These are phyloP conservation scores for Heliconius melpomene DNA, from an alignment of 1,140 invertebrate species.

Conservation along the genomic window DNA sequence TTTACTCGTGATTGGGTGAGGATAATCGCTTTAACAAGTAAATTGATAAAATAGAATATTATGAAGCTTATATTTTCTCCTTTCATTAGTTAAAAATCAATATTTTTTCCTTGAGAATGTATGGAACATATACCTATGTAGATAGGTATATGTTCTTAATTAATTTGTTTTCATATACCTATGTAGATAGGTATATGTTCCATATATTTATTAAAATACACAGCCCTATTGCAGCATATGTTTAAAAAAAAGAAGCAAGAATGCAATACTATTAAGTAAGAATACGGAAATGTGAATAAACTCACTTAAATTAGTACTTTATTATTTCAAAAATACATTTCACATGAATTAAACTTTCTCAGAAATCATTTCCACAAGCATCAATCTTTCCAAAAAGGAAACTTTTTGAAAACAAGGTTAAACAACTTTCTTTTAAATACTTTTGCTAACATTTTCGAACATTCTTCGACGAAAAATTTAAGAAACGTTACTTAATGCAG, in stretches of 20 bases:
- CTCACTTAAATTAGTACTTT: background rate
- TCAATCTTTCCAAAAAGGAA: conserved; percentile 66
- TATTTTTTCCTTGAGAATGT: too few relatives aligned
- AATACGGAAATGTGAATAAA: background rate
- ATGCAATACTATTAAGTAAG: too few relatives aligned
- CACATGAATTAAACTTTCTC: conserved; percentile 46
- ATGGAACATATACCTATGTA: too few relatives aligned
- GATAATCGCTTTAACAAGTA: background rate
- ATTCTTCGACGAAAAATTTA: conserved; percentile 56
- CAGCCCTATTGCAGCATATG: too few relatives aligned
- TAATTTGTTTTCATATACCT: too few relatives aligned
- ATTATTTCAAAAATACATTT: background rate
- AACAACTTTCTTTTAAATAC: conserved; percentile 65
- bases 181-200: too few relatives aligned
- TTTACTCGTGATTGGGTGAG: background rate
- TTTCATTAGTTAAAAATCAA: too few relatives aligned
- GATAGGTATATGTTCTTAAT: too few relatives aligned
- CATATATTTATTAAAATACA: too few relatives aligned
- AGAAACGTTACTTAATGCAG: conserved; percentile 42
- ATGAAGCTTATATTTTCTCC: background rate
- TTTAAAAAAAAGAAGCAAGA: too few relatives aligned
- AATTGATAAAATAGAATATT: background rate
- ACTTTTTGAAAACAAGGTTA: conserved; percentile 69
- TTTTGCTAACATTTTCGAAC: conserved; percentile 60
- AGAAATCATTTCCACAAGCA: conserved; percentile 60